Evolutionary conservation across 2,888 invertebrate genomes (phyloP).

Genomic region (Drosophila imparisetae): DNA sequence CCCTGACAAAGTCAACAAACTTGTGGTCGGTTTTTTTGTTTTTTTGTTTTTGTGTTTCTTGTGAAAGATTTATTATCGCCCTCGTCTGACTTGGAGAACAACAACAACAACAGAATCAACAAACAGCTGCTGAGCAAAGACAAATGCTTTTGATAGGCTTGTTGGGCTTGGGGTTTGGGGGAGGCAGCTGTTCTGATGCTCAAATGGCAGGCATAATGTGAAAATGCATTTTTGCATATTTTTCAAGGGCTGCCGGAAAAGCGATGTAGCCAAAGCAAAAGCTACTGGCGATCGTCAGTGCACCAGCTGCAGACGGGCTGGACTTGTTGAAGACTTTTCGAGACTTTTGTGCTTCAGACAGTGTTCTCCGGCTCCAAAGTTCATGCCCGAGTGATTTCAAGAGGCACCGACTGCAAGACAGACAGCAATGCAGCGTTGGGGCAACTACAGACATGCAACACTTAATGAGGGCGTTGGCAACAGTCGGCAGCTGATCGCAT

Average conservation of each 20-base stretch:
- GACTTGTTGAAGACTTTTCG: background rate
- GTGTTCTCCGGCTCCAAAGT: constrained; percentile 55
- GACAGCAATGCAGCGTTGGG: constrained; percentile 26
- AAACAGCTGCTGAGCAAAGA: constrained; percentile 53
- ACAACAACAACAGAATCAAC: constrained; percentile 7
- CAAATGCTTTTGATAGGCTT: constrained; percentile 42
- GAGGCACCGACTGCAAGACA: constrained; percentile 50
- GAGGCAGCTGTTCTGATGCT: constrained; percentile 21
- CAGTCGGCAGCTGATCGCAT: constrained; percentile 74
- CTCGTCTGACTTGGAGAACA: constrained; percentile 23
- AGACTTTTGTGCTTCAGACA: constrained; percentile 42
- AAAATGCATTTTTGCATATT: constrained; percentile 57
- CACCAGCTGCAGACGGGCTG: constrained; percentile 20
- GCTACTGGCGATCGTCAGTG: constrained; percentile 42
- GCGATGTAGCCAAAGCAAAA: constrained; percentile 8
- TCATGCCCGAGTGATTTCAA: constrained; percentile 76
- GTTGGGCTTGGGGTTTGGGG: background rate
- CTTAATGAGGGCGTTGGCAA: constrained; percentile 75
- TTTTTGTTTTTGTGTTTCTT: constrained; percentile 4
- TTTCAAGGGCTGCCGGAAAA: constrained; percentile 65
- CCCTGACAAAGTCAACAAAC: constrained; percentile 51
- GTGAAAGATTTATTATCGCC: constrained; percentile 59
- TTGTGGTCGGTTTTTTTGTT: constrained; percentile 12
- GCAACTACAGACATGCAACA: constrained; percentile 70
- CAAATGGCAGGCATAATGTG: constrained; percentile 63